Conservation (phyloP, 2,797 vertebrate genomes). For the Tangara arthus region DNA sequence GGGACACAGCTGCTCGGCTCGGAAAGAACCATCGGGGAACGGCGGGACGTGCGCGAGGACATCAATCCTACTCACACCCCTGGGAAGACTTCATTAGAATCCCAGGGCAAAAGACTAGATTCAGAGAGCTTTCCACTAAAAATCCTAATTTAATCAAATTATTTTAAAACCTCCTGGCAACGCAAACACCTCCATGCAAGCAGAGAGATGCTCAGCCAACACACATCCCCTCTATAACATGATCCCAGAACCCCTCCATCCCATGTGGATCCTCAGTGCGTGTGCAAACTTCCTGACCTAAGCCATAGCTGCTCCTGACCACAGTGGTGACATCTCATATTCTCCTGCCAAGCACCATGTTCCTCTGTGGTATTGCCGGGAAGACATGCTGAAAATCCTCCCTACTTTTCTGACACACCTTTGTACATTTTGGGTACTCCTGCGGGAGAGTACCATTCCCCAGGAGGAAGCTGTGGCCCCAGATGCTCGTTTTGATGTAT, state of each 20-base stretch:
- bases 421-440: neutral
- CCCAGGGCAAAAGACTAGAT: slow-evolving; percentile 19
- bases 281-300: fast-evolving
- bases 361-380: neutral
- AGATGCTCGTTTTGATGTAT: neutral
- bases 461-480: neutral
- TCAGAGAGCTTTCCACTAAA: neutral
- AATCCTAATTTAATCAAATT: slow-evolving; percentile 31
- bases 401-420: neutral
- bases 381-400: neutral
- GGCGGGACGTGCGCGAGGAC: neutral
- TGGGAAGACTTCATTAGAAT: slow-evolving; percentile 43
- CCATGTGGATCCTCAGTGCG: fast-evolving
- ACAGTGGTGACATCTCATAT: neutral
- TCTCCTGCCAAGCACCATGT: neutral
- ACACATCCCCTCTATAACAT: neutral
- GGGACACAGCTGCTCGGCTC: slow-evolving; percentile 50
- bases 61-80: slow-evolving; percentile 54
- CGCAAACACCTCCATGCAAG: neutral
- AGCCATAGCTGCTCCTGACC: neutral
- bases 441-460: neutral
- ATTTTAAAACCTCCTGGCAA: neutral
- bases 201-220: neutral
- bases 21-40: neutral
- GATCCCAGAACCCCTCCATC: fast-evolving